These are phyloP conservation scores for Heteromurus nitidus DNA, from an alignment of 2,888 invertebrate genomes.

Conservation along the genomic window DNA sequence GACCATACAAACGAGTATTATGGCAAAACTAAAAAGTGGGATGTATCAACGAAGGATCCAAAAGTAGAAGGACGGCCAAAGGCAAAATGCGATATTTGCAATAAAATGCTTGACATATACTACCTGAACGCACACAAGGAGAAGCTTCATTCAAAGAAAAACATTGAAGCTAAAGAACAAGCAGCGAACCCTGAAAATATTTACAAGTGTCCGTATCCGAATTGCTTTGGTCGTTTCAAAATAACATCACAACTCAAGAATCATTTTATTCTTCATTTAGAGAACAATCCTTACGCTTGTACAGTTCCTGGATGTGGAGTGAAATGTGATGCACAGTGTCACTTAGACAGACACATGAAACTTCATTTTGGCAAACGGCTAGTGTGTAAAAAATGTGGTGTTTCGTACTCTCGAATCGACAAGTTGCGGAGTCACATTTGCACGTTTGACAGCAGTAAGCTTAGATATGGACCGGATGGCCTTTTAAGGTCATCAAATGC, in stretches of 20 bases:
- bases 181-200: not conserved
- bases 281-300: slow-evolving; percentile 47
- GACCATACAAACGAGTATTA: slow-evolving; percentile 22
- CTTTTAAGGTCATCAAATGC: not conserved
- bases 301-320: slow-evolving; percentile 36
- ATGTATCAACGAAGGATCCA: not conserved
- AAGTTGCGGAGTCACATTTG: slow-evolving; percentile 32
- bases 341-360: slow-evolving; percentile 44
- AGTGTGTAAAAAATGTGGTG: slow-evolving; percentile 25
- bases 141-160: not conserved
- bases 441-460: slow-evolving; percentile 4
- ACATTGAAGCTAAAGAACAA: not conserved
- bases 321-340: slow-evolving; percentile 52
- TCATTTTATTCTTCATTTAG: slow-evolving; percentile 44
- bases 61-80: slow-evolving; percentile 16
- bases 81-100: slow-evolving; percentile 31
- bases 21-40: slow-evolving; percentile 17
- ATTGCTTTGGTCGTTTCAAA: slow-evolving; percentile 4
- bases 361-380: slow-evolving; percentile 16
- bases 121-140: slow-evolving; percentile 26
- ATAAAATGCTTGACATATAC: slow-evolving; percentile 12
- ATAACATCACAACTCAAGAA: slow-evolving; percentile 4
- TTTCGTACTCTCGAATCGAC: slow-evolving; percentile 32
- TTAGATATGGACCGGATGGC: slow-evolving; percentile 13
- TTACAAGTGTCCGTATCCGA: slow-evolving; percentile 6